Conservation (phyloP, 1,140 invertebrate genomes). For the Bombus huntii region DNA sequence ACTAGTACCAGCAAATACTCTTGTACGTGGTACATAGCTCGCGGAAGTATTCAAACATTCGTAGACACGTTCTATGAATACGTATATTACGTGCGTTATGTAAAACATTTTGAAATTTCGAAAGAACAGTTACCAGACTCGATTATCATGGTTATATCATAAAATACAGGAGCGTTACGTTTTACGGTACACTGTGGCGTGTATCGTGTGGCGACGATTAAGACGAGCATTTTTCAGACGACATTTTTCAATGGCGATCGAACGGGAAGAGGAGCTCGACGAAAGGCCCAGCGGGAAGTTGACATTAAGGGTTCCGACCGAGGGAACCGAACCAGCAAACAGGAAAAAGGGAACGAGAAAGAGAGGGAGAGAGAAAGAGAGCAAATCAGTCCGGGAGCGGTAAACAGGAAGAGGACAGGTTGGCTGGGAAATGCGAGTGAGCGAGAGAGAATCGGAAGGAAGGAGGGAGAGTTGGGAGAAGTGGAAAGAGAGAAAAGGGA, state of each 20-base stretch:
- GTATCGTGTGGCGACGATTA: background rate
- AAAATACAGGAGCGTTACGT: background rate
- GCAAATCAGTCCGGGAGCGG: background rate
- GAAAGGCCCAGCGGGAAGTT: constrained; percentile 58
- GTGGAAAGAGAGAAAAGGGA: constrained; percentile 68
- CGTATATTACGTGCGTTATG: no score
- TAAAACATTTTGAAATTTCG: no score
- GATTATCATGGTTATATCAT: no score
- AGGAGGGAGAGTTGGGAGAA: constrained; percentile 38
- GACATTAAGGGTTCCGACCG: constrained; percentile 47
- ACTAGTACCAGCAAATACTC: no score
- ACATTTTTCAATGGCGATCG: constrained; percentile 18
- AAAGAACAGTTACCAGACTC: no score
- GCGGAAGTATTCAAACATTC: no score
- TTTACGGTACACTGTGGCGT: background rate
- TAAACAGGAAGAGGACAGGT: constrained; percentile 52
- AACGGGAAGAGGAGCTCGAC: constrained; percentile 38
- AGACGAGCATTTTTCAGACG: background rate
- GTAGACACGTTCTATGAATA: no score
- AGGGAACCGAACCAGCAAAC: background rate
- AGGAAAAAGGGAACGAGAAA: background rate
- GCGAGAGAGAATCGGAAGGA: constrained; percentile 44
- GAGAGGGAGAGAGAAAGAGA: constrained; percentile 10
- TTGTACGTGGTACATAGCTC: no score
- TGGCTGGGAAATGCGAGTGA: constrained; percentile 25